A percentile compares a stretch with the other conserved stretches of the same genome.
Conservation (phyloP, 2,797 vertebrate genomes). For the Gadopsis bispinosus region DNA sequence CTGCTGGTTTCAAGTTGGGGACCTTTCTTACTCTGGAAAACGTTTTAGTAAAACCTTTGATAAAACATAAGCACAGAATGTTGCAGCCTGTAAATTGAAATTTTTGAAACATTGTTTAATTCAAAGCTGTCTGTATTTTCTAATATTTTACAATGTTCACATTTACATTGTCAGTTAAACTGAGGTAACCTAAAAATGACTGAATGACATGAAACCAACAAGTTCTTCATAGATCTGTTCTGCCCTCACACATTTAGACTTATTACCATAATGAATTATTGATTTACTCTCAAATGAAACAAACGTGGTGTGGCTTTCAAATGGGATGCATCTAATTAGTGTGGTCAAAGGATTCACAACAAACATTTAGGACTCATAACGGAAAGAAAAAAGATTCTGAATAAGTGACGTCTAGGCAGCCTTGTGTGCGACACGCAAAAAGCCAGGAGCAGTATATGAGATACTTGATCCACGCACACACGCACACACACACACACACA, state of each 20-base stretch:
- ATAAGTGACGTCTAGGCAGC: not conserved
- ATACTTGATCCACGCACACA: conserved; percentile 14
- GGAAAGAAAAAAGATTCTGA: conserved; percentile 3
- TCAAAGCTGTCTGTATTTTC: not conserved
- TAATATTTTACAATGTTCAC: not conserved
- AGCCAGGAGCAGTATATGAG: not conserved
- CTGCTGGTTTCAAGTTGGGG: not conserved
- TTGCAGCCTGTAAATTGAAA: not conserved
- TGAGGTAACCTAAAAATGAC: not conserved
- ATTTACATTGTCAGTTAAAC: not conserved
- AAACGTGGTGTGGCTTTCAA: conserved; percentile 9
- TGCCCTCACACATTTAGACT: not conserved
- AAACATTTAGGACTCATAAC: not conserved
- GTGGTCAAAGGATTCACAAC: conserved; percentile 36
- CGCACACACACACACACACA: conserved; percentile 26
- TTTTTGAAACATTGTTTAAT: not conserved
- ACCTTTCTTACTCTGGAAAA: not conserved
- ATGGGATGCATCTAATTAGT: conserved; percentile 18
- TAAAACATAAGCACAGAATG: not conserved
- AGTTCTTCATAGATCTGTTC: not conserved
- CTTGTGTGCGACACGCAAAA: conserved; percentile 6
- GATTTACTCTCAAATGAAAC: conserved; percentile 15
- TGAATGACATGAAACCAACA: not conserved
- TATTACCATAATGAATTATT: conserved; percentile 35
- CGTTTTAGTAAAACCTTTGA: not conserved